Percentiles rank a stretch among this genome's conserved stretches.
Evolutionary conservation across 2,888 invertebrate species (phyloP).

Genomic region (Gymnoscelis rufifasciata): DNA sequence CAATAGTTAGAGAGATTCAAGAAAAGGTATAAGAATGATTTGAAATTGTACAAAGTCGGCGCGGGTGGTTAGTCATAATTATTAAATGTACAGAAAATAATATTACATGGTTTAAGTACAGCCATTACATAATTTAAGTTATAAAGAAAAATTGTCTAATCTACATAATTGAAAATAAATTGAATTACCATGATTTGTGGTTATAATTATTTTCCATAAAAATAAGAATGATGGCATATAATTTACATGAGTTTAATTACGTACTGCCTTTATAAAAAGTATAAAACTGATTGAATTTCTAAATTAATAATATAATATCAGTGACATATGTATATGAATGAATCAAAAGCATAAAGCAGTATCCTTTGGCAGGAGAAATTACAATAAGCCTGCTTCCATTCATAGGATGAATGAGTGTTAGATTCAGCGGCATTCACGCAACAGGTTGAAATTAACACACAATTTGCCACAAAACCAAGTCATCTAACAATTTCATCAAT

Average conservation of each 20-base stretch:
- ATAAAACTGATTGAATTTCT: background rate
- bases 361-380: conserved; percentile 20
- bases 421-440: conserved; percentile 48
- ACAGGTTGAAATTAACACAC: conserved; percentile 68
- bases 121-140: too few species aligned
- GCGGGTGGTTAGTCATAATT: too few species aligned
- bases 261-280: background rate
- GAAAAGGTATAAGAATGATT: too few species aligned
- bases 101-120: too few species aligned
- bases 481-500: conserved; percentile 73
- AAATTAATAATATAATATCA: background rate
- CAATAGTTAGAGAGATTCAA: too few species aligned
- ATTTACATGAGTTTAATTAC: background rate
- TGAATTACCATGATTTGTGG: too few species aligned
- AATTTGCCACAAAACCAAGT: conserved; percentile 61
- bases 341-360: conserved; percentile 10
- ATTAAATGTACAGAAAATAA: too few species aligned
- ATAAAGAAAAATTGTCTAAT: too few species aligned
- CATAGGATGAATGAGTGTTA: conserved; percentile 32
- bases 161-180: too few species aligned
- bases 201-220: too few species aligned
- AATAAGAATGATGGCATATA: conserved; percentile 1
- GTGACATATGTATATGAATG: conserved; percentile 12
- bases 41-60: too few species aligned
- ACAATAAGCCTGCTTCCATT: conserved; percentile 41